phyloP scores from a whole-genome alignment of 2,113 vertebrate species.

The Azemiops feae region DNA sequence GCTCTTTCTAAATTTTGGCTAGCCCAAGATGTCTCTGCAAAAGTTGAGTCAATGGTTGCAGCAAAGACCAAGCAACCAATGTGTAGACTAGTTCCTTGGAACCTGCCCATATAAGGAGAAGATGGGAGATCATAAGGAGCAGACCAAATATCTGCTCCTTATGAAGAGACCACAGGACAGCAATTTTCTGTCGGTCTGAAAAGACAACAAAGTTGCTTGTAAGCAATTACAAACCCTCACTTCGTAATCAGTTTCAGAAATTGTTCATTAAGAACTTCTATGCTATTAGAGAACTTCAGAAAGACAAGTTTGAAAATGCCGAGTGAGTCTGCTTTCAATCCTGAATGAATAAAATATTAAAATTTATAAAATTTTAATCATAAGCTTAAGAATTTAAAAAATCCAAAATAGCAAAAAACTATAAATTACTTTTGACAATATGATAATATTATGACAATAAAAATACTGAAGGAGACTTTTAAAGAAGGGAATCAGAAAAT shows the following conservation, averaged over 20 bases:
- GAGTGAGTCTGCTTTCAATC: neutral
- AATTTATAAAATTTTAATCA: neutral
- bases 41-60: neutral
- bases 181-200: neutral
- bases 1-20: neutral
- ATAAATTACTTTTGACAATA: neutral
- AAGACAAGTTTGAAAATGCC: neutral
- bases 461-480: neutral
- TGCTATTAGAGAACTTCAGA: neutral
- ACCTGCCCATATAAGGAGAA: neutral
- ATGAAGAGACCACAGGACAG: neutral
- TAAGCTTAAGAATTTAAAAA: neutral
- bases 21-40: neutral
- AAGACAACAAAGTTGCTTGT: neutral
- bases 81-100: neutral
- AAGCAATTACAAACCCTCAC: neutral
- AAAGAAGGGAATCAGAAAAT: neutral
- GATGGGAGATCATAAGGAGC: no score
- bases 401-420: neutral
- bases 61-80: neutral
- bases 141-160: neutral
- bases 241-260: neutral
- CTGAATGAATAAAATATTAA: neutral
- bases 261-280: neutral
- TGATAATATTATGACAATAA: neutral